These are phyloP conservation scores for Apolygus lucorum DNA, from an alignment of 1,140 invertebrate genomes.

Conservation along the genomic window DNA sequence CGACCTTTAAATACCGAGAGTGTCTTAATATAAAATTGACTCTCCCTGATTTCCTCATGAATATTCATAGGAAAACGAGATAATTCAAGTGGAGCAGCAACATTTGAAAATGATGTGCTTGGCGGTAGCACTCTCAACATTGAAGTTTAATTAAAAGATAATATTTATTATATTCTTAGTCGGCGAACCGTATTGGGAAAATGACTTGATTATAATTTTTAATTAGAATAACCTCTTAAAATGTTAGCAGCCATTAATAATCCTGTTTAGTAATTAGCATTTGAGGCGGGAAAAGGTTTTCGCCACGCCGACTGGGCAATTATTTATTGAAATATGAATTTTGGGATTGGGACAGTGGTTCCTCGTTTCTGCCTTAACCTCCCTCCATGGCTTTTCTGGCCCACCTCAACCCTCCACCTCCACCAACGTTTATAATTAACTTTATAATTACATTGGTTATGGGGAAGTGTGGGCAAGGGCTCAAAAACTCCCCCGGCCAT, in stretches of 20 bases:
- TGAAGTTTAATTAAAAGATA: constrained; percentile 17
- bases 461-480: neutral
- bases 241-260: constrained; percentile 20
- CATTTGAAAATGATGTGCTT: constrained; percentile 9
- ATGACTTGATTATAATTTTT: constrained; percentile 22
- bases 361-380: neutral
- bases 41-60: constrained; percentile 1
- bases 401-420: neutral
- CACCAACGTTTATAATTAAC: constrained; percentile 1
- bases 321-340: constrained; percentile 24
- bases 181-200: constrained; percentile 13
- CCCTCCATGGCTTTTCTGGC: neutral
- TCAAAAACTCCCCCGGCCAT: neutral
- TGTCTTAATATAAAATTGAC: constrained; percentile 12
- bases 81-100: constrained; percentile 9
- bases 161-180: constrained; percentile 16
- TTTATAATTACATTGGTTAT: constrained; percentile 9
- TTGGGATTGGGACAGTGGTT: constrained; percentile 20
- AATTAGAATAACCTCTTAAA: constrained; percentile 15
- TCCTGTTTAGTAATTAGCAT: constrained; percentile 24
- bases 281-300: constrained; percentile 19
- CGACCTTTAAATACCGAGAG: no score
- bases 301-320: constrained; percentile 18
- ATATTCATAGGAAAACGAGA: constrained; percentile 7
- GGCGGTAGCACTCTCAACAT: neutral